Conservation (phyloP, 2,888 invertebrate species). For the Pasiphila rectangulata region DNA sequence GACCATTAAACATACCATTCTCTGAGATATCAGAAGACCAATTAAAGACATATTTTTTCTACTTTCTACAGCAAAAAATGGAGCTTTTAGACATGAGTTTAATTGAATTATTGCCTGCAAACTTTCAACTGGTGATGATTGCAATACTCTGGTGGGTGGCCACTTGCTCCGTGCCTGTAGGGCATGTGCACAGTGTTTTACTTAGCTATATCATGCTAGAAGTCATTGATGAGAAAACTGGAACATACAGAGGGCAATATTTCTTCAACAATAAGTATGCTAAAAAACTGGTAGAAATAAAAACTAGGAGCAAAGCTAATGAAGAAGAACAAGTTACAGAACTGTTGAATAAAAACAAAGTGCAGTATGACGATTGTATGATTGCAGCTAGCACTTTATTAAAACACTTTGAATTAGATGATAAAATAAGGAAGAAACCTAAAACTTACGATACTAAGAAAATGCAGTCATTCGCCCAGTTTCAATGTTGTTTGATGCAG, state of each 20-base stretch:
- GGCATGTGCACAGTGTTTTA: slow-evolving; percentile 80
- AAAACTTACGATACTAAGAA: slow-evolving; percentile 79
- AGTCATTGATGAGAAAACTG: slow-evolving; percentile 80
- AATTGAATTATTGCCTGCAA: slow-evolving; percentile 71
- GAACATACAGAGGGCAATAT: slow-evolving; percentile 71
- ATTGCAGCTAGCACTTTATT: slow-evolving; percentile 80
- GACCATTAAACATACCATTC: slow-evolving; percentile 46
- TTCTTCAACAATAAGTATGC: slow-evolving; percentile 72
- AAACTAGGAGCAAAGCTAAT: slow-evolving; percentile 40
- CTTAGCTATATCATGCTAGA: slow-evolving; percentile 81
- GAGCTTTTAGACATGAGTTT: slow-evolving; percentile 50
- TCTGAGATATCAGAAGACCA: slow-evolving; percentile 49
- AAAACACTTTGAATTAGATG: slow-evolving; percentile 80
- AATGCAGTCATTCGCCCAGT: slow-evolving; percentile 84
- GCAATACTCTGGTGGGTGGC: slow-evolving; percentile 82
- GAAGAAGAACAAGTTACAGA: slow-evolving; percentile 39
- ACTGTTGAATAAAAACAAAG: slow-evolving; percentile 70
- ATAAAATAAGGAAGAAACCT: slow-evolving; percentile 72
- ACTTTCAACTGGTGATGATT: slow-evolving; percentile 82
- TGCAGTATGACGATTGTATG: slow-evolving; percentile 81
- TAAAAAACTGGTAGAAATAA: slow-evolving; percentile 51
- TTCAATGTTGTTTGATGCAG: slow-evolving; percentile 83
- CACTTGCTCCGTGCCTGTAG: slow-evolving; percentile 58
- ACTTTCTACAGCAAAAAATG: slow-evolving; percentile 71
- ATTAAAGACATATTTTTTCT: slow-evolving; percentile 61